These are phyloP conservation scores for Wasmannia auropunctata DNA, from an alignment of 1,140 invertebrate genomes.

Conservation along the genomic window DNA sequence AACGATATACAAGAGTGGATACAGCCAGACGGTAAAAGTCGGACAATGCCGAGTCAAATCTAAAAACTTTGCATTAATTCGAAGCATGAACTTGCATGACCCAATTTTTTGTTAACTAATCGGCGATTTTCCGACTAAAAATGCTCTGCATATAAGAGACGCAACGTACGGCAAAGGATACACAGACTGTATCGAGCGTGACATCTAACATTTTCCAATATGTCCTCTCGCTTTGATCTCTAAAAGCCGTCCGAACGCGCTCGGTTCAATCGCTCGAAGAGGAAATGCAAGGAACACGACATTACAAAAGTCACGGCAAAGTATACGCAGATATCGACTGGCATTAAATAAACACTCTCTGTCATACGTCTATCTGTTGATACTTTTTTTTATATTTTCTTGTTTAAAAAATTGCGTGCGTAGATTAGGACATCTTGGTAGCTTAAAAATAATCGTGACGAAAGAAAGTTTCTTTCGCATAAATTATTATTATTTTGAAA, in stretches of 20 bases:
- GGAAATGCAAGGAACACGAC: conserved; percentile 31
- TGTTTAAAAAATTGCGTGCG: neutral
- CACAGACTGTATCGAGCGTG: conserved; percentile 32
- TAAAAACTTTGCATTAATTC: conserved; percentile 10
- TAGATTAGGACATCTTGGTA: conserved; percentile 8
- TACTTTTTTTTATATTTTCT: neutral
- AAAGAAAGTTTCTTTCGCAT: neutral
- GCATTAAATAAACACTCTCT: conserved; percentile 4
- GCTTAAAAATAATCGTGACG: neutral
- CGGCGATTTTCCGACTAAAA: neutral
- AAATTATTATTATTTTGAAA: neutral
- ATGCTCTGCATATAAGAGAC: neutral
- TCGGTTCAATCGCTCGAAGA: conserved; percentile 30
- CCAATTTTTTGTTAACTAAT: conserved; percentile 24
- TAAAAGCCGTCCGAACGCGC: conserved; percentile 15
- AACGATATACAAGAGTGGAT: neutral
- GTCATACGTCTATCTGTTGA: neutral
- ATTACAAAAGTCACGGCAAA: conserved; percentile 36
- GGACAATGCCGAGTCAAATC: neutral
- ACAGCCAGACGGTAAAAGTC: neutral
- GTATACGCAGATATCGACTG: neutral
- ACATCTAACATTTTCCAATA: conserved; percentile 54
- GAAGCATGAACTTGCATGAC: neutral
- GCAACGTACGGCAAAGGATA: neutral
- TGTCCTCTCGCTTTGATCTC: conserved; percentile 32